These are phyloP conservation scores for Perognathus longimembris DNA, from an alignment of 2,113 vertebrate species.

Conservation along the genomic window DNA sequence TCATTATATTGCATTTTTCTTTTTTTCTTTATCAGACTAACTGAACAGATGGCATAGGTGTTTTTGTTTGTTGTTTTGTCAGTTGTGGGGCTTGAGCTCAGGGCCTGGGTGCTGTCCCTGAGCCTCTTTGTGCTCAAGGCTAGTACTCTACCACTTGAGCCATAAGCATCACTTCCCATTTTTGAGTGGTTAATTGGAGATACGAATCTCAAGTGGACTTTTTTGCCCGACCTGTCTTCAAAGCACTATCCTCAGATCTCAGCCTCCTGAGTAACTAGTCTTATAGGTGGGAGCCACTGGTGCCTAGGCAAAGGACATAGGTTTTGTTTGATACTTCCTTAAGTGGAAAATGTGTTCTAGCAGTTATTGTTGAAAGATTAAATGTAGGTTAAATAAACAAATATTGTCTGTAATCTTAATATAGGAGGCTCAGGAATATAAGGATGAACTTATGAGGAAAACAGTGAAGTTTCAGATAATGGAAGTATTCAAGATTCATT, in stretches of 20 bases:
- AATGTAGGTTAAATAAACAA: conserved; percentile 8
- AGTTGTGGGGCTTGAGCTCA: too few species aligned
- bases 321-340: not conserved
- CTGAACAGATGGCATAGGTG: not conserved
- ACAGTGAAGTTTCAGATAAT: not conserved
- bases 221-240: too few species aligned
- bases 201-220: too few species aligned
- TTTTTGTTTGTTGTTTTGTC: too few species aligned
- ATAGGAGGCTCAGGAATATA: not conserved
- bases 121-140: too few species aligned
- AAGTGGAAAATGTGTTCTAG: not conserved
- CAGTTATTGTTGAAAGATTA: not conserved
- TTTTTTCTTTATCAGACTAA: not conserved
- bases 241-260: too few species aligned
- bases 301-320: not conserved
- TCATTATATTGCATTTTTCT: not conserved
- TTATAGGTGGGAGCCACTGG: too few species aligned
- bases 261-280: too few species aligned
- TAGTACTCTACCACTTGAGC: too few species aligned
- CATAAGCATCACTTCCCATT: too few species aligned
- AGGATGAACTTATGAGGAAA: not conserved
- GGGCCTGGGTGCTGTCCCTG: too few species aligned
- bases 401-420: not conserved
- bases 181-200: too few species aligned
- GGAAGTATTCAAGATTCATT: not conserved